Evolutionary conservation across 1,140 invertebrate species (phyloP).

Genomic region (Nephila pilipes): DNA sequence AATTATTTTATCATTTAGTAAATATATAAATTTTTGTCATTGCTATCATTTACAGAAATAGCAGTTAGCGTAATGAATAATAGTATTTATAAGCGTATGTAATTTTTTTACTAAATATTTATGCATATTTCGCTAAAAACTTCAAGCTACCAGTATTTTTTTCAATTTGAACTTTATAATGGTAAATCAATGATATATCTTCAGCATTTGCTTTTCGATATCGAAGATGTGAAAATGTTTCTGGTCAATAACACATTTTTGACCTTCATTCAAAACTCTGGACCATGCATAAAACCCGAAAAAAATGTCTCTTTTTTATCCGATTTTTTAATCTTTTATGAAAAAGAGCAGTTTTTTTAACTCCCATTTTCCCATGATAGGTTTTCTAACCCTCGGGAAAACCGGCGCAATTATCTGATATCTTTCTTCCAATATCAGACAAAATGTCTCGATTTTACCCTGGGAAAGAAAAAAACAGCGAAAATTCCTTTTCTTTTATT

Average conservation of each 20-base stretch:
- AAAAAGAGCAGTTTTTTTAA: neutral
- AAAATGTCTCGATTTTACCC: constrained; percentile 71
- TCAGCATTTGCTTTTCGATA: neutral
- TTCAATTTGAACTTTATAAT: too few relatives aligned
- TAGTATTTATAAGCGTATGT: too few relatives aligned
- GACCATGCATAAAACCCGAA: neutral
- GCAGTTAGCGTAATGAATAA: too few relatives aligned
- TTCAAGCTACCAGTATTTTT: too few relatives aligned
- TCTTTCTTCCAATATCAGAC: constrained; percentile 67
- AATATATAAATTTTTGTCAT: too few relatives aligned
- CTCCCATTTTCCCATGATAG: constrained; percentile 34
- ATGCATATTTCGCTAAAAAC: too few relatives aligned
- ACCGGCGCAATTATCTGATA: constrained; percentile 70
- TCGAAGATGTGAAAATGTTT: neutral
- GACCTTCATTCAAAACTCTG: neutral
- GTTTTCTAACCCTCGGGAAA: constrained; percentile 40
- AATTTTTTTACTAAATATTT: too few relatives aligned
- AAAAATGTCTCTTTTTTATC: neutral
- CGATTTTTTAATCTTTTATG: constrained; percentile 4
- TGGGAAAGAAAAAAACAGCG: constrained; percentile 11
- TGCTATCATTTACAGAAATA: too few relatives aligned
- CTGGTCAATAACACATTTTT: neutral
- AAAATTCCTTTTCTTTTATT: constrained; percentile 54
- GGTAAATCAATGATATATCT: too few relatives aligned
- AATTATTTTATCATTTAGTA: too few relatives aligned